Conservation (phyloP, 1,140 invertebrate species). For the Subanguina moxae region DNA sequence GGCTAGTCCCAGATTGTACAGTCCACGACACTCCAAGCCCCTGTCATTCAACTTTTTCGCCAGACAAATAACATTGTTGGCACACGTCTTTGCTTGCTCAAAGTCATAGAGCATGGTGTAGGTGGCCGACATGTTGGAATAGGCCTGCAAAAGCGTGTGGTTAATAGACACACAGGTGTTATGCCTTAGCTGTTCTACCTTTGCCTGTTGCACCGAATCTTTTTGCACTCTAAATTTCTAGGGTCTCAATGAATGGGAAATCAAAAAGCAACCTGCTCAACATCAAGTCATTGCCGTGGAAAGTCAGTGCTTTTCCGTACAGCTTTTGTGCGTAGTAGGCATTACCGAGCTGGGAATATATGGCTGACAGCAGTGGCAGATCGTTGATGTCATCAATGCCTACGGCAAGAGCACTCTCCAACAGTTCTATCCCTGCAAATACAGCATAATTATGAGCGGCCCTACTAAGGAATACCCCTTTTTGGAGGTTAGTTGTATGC, state of each 20-base stretch:
- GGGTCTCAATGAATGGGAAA: neutral
- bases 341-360: conserved; percentile 20
- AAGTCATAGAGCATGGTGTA: conserved; percentile 18
- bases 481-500: too few species aligned
- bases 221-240: conserved; percentile 15
- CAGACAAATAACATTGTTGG: conserved; percentile 10
- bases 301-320: conserved; percentile 12
- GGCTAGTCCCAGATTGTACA: conserved; percentile 12
- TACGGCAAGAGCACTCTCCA: conserved; percentile 11
- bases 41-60: conserved; percentile 4
- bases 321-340: conserved; percentile 19
- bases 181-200: neutral
- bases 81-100: conserved; percentile 12
- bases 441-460: too few species aligned
- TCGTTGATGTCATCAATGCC: conserved; percentile 15
- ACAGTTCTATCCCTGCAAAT: conserved; percentile 16
- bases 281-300: conserved; percentile 11
- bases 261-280: conserved; percentile 9
- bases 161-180: neutral
- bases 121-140: conserved; percentile 10
- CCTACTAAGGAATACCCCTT: too few species aligned
- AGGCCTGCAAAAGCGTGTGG: neutral
- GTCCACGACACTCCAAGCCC: conserved; percentile 13
- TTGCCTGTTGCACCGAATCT: conserved; percentile 19
- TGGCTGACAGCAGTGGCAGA: conserved; percentile 18